Evolutionary conservation across 2,888 invertebrate genomes (phyloP).

Genomic region (Pristionchus entomophagus): DNA sequence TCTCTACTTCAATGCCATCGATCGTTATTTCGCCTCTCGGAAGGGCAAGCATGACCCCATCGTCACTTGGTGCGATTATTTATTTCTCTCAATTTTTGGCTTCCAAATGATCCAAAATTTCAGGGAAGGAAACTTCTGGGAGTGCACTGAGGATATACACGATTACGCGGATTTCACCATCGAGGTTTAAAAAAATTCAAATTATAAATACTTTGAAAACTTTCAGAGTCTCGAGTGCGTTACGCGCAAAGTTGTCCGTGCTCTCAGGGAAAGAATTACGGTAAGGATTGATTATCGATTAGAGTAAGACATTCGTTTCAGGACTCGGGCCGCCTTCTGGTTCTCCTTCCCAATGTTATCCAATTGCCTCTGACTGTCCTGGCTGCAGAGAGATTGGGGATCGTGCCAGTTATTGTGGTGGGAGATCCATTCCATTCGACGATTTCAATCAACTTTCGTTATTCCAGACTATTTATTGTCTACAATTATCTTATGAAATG

Average conservation of each 20-base stretch:
- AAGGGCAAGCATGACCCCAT: background rate
- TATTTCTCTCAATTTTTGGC: background rate
- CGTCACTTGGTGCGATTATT: background rate
- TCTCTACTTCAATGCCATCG: constrained; percentile 20
- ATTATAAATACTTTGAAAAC: background rate
- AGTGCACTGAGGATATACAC: constrained; percentile 59
- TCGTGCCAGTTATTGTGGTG: constrained; percentile 94
- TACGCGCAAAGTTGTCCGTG: constrained; percentile 53
- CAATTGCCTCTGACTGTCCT: constrained; percentile 92
- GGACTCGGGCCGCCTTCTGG: constrained; percentile 86
- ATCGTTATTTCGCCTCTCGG: background rate
- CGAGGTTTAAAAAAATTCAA: constrained; percentile 38
- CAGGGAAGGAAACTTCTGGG: constrained; percentile 69
- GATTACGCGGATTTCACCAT: constrained; percentile 61
- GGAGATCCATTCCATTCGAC: constrained; percentile 76
- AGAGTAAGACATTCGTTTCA: background rate
- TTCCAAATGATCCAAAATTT: background rate
- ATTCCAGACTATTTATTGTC: no score
- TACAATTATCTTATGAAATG: no score
- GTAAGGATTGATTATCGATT: constrained; percentile 27
- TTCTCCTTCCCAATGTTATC: constrained; percentile 97
- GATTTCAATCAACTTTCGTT: no score
- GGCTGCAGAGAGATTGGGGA: constrained; percentile 93
- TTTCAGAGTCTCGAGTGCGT: constrained; percentile 51
- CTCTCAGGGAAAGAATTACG: constrained; percentile 39